Conservation (phyloP, 2,797 vertebrate genomes). For the Staurois parvus region DNA sequence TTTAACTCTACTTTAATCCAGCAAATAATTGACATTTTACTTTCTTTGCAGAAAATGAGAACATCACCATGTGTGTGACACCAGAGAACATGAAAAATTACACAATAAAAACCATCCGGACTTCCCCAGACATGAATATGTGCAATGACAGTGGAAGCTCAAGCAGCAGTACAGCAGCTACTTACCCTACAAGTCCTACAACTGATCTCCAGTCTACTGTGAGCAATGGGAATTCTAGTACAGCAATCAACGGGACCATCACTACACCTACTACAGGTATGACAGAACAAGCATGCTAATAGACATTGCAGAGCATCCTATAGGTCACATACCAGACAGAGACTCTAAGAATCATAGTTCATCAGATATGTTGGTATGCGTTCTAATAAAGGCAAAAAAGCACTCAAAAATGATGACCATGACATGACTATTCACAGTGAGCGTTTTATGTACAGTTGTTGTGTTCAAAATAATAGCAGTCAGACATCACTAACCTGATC, state of each 20-base stretch:
- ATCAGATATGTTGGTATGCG: no score
- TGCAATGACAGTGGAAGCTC: constrained; percentile 58
- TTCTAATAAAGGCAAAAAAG: no score
- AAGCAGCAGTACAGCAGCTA: neutral
- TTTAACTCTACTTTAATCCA: neutral
- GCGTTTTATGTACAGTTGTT: no score
- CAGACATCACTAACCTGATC: no score
- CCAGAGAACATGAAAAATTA: constrained; percentile 58
- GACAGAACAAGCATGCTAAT: constrained; percentile 40
- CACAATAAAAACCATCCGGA: constrained; percentile 67
- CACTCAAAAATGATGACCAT: no score
- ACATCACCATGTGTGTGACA: constrained; percentile 66
- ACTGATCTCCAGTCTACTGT: constrained; percentile 48
- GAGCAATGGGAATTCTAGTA: constrained; percentile 32
- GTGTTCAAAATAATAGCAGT: no score
- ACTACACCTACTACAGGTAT: constrained; percentile 52
- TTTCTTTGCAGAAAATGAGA: constrained; percentile 72
- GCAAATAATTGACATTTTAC: neutral
- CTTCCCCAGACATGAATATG: constrained; percentile 28
- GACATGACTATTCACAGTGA: no score
- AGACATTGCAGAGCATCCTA: no score
- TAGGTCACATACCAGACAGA: no score
- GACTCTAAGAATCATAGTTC: no score
- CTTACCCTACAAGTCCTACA: constrained; percentile 19
- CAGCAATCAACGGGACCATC: constrained; percentile 60